phyloP scores from a whole-genome alignment of 2,113 vertebrate genomes.

The Parus major region DNA sequence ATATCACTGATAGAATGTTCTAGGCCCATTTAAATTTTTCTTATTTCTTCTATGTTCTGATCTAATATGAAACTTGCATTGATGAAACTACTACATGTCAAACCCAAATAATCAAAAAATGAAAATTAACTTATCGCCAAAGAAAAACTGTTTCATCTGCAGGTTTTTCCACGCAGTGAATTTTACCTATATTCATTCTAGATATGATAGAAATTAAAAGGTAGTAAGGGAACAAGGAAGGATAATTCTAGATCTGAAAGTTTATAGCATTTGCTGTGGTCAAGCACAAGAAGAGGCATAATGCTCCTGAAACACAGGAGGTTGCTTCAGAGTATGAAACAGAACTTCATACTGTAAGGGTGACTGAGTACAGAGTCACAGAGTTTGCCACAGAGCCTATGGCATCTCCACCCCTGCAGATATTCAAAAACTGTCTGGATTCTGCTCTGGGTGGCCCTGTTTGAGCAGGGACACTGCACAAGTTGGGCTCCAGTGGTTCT shows the following conservation, averaged over 20 bases:
- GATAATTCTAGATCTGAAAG: neutral
- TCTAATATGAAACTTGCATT: neutral
- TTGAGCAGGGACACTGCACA: neutral
- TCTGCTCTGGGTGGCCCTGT: neutral
- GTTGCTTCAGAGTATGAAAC: neutral
- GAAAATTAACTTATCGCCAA: neutral
- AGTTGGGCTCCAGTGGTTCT: neutral
- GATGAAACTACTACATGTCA: neutral
- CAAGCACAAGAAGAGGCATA: neutral
- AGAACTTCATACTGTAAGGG: neutral
- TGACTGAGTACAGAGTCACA: neutral
- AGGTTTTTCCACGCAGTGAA: neutral
- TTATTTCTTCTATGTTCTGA: neutral
- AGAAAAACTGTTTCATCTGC: neutral
- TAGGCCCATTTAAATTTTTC: neutral
- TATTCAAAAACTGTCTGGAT: neutral
- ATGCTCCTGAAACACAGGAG: neutral
- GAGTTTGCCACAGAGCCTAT: neutral
- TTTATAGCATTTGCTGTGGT: neutral
- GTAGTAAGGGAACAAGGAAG: neutral
- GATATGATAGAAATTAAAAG: neutral
- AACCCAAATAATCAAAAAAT: neutral
- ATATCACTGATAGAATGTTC: neutral
- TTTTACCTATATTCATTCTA: neutral
- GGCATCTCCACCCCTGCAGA: neutral